phyloP scores from a whole-genome alignment of 2,113 vertebrate genomes.

The Thinocorus orbignyianus region DNA sequence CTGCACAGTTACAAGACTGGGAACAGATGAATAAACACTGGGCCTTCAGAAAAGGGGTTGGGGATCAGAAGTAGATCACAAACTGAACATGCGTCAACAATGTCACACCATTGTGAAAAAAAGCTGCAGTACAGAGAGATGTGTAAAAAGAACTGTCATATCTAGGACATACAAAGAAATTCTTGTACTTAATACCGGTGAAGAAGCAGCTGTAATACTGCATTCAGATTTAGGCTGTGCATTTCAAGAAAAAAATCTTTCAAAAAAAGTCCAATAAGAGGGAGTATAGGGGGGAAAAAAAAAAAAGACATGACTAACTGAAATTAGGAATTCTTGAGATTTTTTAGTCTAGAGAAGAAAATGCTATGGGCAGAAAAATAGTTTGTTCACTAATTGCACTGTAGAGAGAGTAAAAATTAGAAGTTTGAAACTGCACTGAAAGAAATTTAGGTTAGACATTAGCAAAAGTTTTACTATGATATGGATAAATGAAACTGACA shows the following conservation, averaged over 20 bases:
- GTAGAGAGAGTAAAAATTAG: not conserved
- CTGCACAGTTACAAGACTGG: not conserved
- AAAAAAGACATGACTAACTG: not conserved
- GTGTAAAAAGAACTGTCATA: slow-evolving; percentile 30
- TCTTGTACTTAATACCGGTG: not conserved
- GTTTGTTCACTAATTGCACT: not conserved
- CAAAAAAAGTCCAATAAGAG: not conserved
- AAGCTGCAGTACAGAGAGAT: not conserved
- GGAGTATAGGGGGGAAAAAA: not conserved
- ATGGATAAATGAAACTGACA: not conserved
- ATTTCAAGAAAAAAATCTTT: not conserved
- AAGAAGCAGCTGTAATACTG: not conserved
- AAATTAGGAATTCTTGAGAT: not conserved
- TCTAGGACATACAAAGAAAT: slow-evolving; percentile 3
- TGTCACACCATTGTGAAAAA: not conserved
- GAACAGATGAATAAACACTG: not conserved
- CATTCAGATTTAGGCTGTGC: not conserved
- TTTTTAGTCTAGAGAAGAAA: not conserved
- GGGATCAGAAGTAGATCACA: not conserved
- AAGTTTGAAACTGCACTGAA: not conserved
- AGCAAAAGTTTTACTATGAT: not conserved
- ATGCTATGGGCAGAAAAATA: not conserved
- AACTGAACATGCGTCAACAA: not conserved
- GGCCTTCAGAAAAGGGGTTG: not conserved
- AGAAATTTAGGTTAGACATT: not conserved